Conservation (phyloP, 1,140 invertebrate genomes). For the Polyergus mexicanus region DNA sequence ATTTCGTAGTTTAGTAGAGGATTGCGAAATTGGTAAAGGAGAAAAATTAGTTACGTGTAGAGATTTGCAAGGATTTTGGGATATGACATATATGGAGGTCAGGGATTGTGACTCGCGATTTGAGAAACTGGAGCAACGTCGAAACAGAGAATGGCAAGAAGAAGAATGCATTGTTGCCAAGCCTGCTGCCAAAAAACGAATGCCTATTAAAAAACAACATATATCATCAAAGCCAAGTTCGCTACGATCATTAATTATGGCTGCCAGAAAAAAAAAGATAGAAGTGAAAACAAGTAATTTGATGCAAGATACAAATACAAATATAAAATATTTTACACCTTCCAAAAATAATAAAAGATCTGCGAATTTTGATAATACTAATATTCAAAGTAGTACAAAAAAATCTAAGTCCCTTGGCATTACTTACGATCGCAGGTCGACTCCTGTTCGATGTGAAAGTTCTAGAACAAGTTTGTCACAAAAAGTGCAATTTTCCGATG, state of each 20-base stretch:
- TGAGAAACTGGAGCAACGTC: slow-evolving; percentile 85
- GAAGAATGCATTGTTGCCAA: slow-evolving; percentile 83
- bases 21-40: slow-evolving; percentile 88
- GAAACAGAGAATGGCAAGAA: slow-evolving; percentile 86
- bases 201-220: slow-evolving; percentile 65
- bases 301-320: background rate
- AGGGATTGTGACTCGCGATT: slow-evolving; percentile 88
- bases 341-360: slow-evolving; percentile 12
- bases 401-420: background rate
- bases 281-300: background rate
- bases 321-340: background rate
- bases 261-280: slow-evolving; percentile 76
- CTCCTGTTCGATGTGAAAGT: background rate
- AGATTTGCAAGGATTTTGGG: slow-evolving; percentile 93
- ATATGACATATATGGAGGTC: slow-evolving; percentile 90
- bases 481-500: slow-evolving; percentile 60
- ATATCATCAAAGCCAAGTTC: slow-evolving; percentile 68
- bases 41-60: slow-evolving; percentile 88
- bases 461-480: slow-evolving; percentile 44
- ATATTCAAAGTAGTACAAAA: slow-evolving; percentile 1
- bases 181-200: slow-evolving; percentile 82
- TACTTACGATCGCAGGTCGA: background rate
- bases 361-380: background rate
- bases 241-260: slow-evolving; percentile 78
- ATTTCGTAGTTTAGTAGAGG: slow-evolving; percentile 88